Conservation (phyloP, 2,797 vertebrate species). For the Rhynchonycteris naso region DNA sequence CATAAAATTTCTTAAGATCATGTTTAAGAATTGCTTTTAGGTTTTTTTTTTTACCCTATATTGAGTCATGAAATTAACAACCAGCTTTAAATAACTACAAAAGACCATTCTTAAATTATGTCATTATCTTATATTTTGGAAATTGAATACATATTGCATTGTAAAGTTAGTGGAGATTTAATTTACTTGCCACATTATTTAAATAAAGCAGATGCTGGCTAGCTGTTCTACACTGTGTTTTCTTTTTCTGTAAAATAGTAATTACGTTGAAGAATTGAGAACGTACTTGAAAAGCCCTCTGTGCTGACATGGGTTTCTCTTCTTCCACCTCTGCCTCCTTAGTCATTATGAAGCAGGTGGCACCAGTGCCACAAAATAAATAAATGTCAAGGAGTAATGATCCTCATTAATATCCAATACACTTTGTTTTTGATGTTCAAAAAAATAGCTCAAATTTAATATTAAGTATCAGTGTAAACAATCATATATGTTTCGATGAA, state of each 20-base stretch:
- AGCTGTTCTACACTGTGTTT: neutral
- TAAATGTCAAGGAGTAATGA: no score
- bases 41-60: neutral
- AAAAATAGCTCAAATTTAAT: neutral
- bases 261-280: neutral
- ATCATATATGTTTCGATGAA: neutral
- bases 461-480: neutral
- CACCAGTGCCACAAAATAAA: neutral
- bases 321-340: neutral
- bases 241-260: neutral
- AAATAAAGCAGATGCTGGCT: neutral
- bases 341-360: neutral
- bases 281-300: neutral
- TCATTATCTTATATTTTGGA: neutral
- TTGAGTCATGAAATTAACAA: neutral
- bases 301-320: neutral
- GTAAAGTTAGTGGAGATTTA: neutral
- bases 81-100: neutral
- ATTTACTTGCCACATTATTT: neutral
- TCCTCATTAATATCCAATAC: neutral
- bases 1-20: neutral
- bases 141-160: neutral
- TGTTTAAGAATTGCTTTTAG: neutral
- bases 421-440: neutral
- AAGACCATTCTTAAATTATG: neutral